Conservation (phyloP, 2,113 vertebrate genomes). For the Madoqua kirkii region DNA sequence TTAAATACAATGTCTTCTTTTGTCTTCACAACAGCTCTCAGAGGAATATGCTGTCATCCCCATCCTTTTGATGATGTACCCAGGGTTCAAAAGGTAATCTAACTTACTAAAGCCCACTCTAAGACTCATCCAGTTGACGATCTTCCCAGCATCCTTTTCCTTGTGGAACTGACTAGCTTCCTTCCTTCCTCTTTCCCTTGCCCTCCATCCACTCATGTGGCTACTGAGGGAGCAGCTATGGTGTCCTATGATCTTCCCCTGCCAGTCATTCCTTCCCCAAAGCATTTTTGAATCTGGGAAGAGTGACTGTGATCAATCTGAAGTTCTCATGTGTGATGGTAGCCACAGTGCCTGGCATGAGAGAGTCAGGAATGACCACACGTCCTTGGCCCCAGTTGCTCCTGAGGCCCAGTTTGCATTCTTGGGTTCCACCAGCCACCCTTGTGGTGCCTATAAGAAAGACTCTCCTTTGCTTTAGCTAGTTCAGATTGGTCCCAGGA, state of each 20-base stretch:
- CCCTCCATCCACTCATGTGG: not conserved
- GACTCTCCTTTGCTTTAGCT: not conserved
- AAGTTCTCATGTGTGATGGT: not conserved
- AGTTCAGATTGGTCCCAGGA: not conserved
- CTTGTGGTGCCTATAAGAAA: not conserved
- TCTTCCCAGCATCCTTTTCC: not conserved
- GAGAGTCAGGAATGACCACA: not conserved
- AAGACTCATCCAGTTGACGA: not conserved
- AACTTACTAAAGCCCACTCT: not conserved
- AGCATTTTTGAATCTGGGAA: not conserved
- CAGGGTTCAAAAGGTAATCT: not conserved
- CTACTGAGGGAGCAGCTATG: too few species aligned
- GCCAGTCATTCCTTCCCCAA: not conserved
- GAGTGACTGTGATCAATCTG: not conserved
- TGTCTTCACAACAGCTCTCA: not conserved
- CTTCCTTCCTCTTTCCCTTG: not conserved
- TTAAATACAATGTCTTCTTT: not conserved
- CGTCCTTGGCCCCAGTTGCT: not conserved
- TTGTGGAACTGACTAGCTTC: not conserved
- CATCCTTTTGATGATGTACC: not conserved
- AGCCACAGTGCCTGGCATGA: not conserved
- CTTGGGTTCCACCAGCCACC: not conserved
- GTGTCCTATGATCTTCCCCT: not conserved
- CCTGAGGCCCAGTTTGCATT: not conserved
- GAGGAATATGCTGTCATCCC: not conserved